A percentile compares a stretch with the other conserved stretches of the same genome.
Conservation (phyloP, 1,140 invertebrate genomes). For the Drosophila pachea region DNA sequence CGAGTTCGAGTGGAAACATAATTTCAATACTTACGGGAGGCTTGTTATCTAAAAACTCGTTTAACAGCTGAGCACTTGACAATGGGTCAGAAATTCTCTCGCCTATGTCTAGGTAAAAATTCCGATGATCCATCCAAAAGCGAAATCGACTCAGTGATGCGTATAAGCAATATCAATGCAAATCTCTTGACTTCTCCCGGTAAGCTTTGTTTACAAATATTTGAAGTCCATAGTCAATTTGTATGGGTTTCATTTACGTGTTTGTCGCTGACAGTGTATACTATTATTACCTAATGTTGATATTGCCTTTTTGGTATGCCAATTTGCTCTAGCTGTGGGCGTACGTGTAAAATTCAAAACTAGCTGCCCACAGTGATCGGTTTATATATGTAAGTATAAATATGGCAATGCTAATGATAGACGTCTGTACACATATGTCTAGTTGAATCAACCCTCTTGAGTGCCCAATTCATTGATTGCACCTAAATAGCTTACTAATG, state of each 20-base stretch:
- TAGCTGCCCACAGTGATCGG: slow-evolving; percentile 17
- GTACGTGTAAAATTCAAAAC: slow-evolving; percentile 30
- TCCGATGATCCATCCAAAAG: background rate
- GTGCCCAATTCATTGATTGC: slow-evolving; percentile 19
- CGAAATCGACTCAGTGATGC: slow-evolving; percentile 13
- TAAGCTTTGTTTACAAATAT: slow-evolving; percentile 14
- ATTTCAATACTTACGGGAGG: background rate
- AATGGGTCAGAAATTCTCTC: slow-evolving; percentile 44
- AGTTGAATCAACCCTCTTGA: background rate
- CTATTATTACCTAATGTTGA: slow-evolving; percentile 24
- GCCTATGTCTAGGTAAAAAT: slow-evolving; percentile 7
- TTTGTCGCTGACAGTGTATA: slow-evolving; percentile 16
- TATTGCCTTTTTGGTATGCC: slow-evolving; percentile 30
- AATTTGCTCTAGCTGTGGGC: slow-evolving; percentile 26
- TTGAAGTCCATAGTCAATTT: background rate
- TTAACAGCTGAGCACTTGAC: slow-evolving; percentile 8
- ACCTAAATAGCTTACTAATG: slow-evolving; percentile 28
- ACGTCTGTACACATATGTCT: background rate
- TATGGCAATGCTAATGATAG: background rate
- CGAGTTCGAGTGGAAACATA: slow-evolving; percentile 16
- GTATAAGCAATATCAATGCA: slow-evolving; percentile 42
- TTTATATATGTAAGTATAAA: background rate
- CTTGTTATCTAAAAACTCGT: background rate
- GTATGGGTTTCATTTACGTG: background rate
- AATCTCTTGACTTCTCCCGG: slow-evolving; percentile 33